Evolutionary conservation across 2,888 invertebrate species (phyloP), one percentile per base, ranked within the genome.

Genomic region (Ormyrus nitidulus): DNA sequence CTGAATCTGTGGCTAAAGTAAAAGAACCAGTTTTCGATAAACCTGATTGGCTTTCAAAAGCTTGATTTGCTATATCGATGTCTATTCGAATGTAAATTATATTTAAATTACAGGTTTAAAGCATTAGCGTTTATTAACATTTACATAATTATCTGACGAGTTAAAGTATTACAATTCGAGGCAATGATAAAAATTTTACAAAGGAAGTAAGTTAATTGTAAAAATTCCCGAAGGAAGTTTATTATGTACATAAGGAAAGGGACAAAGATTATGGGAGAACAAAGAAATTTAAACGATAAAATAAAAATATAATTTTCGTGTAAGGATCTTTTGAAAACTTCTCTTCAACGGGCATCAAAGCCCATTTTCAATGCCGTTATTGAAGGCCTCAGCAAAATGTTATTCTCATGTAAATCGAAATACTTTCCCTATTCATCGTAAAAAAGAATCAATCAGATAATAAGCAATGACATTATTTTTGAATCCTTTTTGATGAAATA

Each of bases 131-230:
- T 44, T 34, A 34, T 34, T 34, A n/a, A 34, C 13, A 75, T 68
- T 75, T 75, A 44, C 75, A 75, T 75, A 75, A 75, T 75, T 75
- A 75, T 68, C 58, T 5, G 66, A 34, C n/a, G 34, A 34, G 34
- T 53, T 44, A 13, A 54, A 11, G 8, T 69, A n/a, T 8, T n/a
- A 56, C 34, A 69, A 56, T 13, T 34, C 8, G 7, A 59, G 59
- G 6, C 2, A 58, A 58, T 11, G 58, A n/a, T 3, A n/a, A 58
- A 58, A n/a, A 13, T 58, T n/a, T 13, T 11, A 58, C 13, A n/a
- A 58, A 58, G 13, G 11, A 34, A 34, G 34, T 34, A 34, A 34
- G 34, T 34, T 34, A 34, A 58, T 59, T 9, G 8, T 34, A 59
- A 59, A 59, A 34, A 19, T 7, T 19, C 19, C 13, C 9, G 53